A percentile compares a stretch with the other conserved stretches of the same genome.
Evolutionary conservation across 2,113 vertebrate species (phyloP).

Genomic region (Vireo altiloquus): DNA sequence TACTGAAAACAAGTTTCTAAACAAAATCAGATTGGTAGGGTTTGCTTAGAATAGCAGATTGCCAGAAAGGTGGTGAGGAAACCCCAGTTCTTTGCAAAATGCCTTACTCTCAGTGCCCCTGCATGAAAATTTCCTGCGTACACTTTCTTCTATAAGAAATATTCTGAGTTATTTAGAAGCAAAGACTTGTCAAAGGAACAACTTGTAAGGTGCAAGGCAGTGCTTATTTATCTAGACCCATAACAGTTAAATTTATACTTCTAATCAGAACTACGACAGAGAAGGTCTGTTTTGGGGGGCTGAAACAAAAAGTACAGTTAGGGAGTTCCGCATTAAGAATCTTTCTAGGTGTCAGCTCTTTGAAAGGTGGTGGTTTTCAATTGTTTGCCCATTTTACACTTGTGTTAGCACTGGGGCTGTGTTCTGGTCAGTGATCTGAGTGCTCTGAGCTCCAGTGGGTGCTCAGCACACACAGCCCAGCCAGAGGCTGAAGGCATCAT

Average conservation of each 20-base stretch:
- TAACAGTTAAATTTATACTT: not conserved
- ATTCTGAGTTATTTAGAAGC: not conserved
- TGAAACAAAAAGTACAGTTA: not conserved
- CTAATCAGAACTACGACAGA: not conserved
- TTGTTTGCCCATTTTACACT: not conserved
- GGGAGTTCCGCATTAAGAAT: not conserved
- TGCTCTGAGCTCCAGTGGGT: fast-evolving
- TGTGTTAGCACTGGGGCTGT: fast-evolving
- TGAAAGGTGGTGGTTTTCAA: not conserved
- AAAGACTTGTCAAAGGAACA: not conserved
- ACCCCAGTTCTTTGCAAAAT: not conserved
- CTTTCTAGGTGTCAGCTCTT: not conserved
- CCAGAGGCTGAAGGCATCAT: not conserved
- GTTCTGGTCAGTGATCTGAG: not conserved
- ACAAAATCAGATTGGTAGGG: not conserved
- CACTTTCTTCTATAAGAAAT: not conserved
- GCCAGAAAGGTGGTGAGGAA: not conserved
- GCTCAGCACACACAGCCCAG: fast-evolving
- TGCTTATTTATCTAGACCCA: not conserved
- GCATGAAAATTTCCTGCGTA: not conserved
- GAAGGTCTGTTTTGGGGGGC: not conserved
- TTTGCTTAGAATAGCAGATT: not conserved
- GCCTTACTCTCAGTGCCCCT: not conserved
- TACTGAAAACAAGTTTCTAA: not conserved
- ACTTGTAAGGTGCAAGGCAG: not conserved